Conservation (phyloP, 2,113 vertebrate genomes). For the Prunella fulvescens region DNA sequence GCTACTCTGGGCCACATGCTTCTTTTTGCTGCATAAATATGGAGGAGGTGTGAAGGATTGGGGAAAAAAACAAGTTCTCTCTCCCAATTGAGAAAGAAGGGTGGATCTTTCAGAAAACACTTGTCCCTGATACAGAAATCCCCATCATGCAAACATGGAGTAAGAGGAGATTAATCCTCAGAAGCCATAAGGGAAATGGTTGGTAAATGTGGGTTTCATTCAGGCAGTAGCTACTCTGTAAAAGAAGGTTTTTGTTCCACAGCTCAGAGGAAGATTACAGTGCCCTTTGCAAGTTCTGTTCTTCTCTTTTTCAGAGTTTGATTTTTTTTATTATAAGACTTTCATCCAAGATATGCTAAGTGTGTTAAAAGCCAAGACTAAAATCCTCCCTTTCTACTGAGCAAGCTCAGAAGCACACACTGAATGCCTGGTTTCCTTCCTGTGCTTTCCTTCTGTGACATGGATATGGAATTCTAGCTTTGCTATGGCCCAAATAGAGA, state of each 20-base stretch:
- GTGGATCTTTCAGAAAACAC: not conserved
- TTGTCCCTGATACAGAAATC: not conserved
- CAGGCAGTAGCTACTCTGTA: not conserved
- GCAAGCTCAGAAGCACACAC: not conserved
- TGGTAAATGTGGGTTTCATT: not conserved
- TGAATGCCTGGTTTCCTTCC: not conserved
- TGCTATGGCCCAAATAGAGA: not conserved
- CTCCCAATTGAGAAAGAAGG: not conserved
- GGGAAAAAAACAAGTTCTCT: not conserved
- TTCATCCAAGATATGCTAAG: not conserved
- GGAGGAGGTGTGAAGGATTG: slow-evolving; percentile 9
- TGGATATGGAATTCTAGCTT: not conserved
- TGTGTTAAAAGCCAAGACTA: not conserved
- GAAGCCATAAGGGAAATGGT: not conserved
- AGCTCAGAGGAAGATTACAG: not conserved
- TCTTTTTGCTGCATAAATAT: slow-evolving; percentile 23
- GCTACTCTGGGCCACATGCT: slow-evolving; percentile 2
- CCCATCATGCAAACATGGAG: not conserved
- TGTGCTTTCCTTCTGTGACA: not conserved
- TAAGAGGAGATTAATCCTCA: not conserved
- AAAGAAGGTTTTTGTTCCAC: not conserved
- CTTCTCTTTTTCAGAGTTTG: not conserved
- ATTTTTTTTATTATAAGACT: not conserved
- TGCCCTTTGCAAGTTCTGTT: not conserved
- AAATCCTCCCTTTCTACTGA: not conserved